Conservation (phyloP, 2,888 invertebrate species). For the Lampropteryx suffumata region DNA sequence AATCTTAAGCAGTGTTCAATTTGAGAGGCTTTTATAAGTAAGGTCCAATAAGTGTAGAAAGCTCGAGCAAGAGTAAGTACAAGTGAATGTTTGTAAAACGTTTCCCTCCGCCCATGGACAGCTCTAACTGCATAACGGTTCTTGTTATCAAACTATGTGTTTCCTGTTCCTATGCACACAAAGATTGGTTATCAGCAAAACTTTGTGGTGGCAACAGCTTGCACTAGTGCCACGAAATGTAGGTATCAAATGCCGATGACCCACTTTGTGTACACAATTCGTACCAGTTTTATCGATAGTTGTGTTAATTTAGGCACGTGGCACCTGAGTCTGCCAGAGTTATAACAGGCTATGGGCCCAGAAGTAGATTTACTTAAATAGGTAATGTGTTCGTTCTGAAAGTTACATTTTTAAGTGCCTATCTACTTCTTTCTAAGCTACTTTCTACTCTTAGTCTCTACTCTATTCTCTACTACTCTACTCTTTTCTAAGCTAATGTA, state of each 20-base stretch:
- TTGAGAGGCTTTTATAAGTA: too few species aligned
- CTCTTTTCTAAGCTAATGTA: too few species aligned
- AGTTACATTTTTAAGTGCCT: too few species aligned
- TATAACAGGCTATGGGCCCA: conserved; percentile 3
- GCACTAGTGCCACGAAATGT: conserved; percentile 4
- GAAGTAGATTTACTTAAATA: too few species aligned
- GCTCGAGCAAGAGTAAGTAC: background rate
- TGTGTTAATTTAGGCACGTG: conserved; percentile 10
- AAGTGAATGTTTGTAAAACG: background rate
- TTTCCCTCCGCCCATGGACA: conserved; percentile 14
- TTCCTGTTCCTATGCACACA: conserved; percentile 26
- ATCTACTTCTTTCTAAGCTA: too few species aligned
- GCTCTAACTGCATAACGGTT: conserved; percentile 17
- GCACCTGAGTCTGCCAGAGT: background rate
- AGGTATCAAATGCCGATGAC: conserved; percentile 19
- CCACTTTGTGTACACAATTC: conserved; percentile 19
- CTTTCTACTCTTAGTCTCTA: too few species aligned
- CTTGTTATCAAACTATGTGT: conserved; percentile 22
- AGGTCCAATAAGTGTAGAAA: too few species aligned
- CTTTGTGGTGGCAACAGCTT: conserved; percentile 20
- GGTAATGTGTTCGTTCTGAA: too few species aligned
- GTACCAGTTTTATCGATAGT: conserved; percentile 22
- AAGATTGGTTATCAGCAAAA: conserved; percentile 25
- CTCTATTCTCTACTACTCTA: too few species aligned
- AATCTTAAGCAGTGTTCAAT: too few species aligned